These are phyloP conservation scores for Oryzias dopingdopingensis DNA, from an alignment of 2,797 vertebrate species.

Conservation along the genomic window DNA sequence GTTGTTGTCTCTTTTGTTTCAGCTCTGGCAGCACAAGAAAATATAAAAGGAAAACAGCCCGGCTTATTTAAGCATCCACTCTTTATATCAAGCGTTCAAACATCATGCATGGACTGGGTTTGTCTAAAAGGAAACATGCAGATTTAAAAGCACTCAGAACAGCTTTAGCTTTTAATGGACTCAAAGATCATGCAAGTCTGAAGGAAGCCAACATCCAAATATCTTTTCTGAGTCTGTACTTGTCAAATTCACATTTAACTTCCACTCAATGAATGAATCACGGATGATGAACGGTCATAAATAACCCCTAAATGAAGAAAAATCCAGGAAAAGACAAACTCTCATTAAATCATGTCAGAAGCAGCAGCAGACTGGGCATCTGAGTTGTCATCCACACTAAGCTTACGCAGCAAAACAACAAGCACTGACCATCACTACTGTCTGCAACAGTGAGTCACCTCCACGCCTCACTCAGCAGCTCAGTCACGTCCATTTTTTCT, in stretches of 20 bases:
- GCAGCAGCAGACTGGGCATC: conserved; percentile 1
- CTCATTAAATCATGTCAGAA: not conserved
- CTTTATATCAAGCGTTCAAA: too few relatives aligned
- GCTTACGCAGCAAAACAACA: conserved; percentile 9
- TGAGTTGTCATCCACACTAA: conserved; percentile 11
- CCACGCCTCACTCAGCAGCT: conserved; percentile 28
- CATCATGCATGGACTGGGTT: too few relatives aligned
- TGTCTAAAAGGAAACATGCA: conserved; percentile 62
- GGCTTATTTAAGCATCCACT: too few relatives aligned
- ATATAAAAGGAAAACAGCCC: too few relatives aligned
- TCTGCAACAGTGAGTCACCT: conserved; percentile 39
- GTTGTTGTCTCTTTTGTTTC: conserved; percentile 17
- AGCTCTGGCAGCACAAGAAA: not conserved
- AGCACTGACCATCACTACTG: not conserved
- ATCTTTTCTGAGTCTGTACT: too few relatives aligned
- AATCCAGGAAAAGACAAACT: conserved; percentile 5
- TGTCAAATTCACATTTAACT: too few relatives aligned
- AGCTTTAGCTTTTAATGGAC: conserved; percentile 67
- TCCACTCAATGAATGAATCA: too few relatives aligned
- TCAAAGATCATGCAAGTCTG: conserved; percentile 25
- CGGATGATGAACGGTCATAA: too few relatives aligned
- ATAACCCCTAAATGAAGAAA: not conserved
- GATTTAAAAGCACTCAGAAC: conserved; percentile 71
- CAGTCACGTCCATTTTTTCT: conserved; percentile 31
- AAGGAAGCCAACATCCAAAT: conserved; percentile 1